A percentile compares a stretch with the other conserved stretches of the same genome.
Conservation (phyloP, 2,113 vertebrate species). For the Xenopus laevis region DNA sequence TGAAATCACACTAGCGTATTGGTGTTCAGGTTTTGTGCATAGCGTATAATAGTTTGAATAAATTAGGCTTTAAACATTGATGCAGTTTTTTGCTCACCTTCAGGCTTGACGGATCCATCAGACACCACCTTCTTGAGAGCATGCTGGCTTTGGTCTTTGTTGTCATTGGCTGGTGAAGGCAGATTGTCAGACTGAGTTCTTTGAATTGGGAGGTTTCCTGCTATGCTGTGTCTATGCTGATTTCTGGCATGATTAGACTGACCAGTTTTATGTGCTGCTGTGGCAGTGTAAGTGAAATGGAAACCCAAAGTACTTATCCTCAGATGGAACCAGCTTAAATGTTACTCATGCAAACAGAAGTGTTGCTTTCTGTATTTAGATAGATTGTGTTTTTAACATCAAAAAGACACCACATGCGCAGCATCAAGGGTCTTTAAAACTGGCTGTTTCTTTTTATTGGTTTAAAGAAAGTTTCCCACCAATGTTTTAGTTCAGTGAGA, state of each 20-base stretch:
- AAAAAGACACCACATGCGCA: slow-evolving; percentile 84
- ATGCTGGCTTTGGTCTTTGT: slow-evolving; percentile 89
- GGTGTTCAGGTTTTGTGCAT: too few relatives aligned
- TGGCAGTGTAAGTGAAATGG: slow-evolving; percentile 87
- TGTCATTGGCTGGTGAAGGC: slow-evolving; percentile 92
- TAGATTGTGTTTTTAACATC: slow-evolving; percentile 79
- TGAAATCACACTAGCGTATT: too few relatives aligned
- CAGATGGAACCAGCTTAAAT: slow-evolving; percentile 87
- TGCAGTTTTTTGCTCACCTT: slow-evolving; percentile 70
- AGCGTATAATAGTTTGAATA: too few relatives aligned
- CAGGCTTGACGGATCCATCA: slow-evolving; percentile 84
- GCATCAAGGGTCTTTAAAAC: slow-evolving; percentile 75
- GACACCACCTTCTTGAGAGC: slow-evolving; percentile 95
- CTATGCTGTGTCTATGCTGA: slow-evolving; percentile 97
- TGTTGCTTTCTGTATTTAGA: slow-evolving; percentile 69
- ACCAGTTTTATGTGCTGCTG: slow-evolving; percentile 85
- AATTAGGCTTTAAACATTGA: too few relatives aligned
- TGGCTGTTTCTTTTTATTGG: slow-evolving; percentile 75
- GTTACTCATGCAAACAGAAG: slow-evolving; percentile 91
- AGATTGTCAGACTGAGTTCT: slow-evolving; percentile 93
- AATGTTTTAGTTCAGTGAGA: slow-evolving; percentile 44
- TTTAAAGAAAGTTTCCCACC: slow-evolving; percentile 40
- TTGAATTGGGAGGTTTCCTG: slow-evolving; percentile 93
- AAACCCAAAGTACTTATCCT: slow-evolving; percentile 93
- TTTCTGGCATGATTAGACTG: slow-evolving; percentile 85